A percentile compares a stretch with the other conserved stretches of the same genome.
Evolutionary conservation across 2,888 invertebrate genomes (phyloP).

Genomic region (Melanostoma scalare): DNA sequence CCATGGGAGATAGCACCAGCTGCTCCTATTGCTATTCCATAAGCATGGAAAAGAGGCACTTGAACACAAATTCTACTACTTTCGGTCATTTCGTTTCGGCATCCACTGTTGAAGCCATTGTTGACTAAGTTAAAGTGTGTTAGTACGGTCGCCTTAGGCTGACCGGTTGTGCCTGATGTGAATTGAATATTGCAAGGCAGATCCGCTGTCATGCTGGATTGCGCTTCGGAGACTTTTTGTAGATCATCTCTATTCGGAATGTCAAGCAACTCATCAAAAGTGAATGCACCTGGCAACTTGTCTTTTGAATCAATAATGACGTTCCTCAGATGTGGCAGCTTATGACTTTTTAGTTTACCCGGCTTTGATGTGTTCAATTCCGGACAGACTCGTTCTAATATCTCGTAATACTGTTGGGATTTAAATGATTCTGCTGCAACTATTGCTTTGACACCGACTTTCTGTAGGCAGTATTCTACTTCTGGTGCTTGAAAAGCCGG

Average conservation of each 20-base stretch:
- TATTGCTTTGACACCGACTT: slow-evolving; percentile 86
- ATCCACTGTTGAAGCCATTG: slow-evolving; percentile 86
- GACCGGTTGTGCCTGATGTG: slow-evolving; percentile 89
- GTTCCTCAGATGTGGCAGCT: slow-evolving; percentile 82
- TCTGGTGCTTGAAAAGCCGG: slow-evolving; percentile 87
- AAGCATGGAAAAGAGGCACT: slow-evolving; percentile 90
- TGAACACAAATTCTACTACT: slow-evolving; percentile 83
- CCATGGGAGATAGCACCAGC: slow-evolving; percentile 84
- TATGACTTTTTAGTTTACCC: slow-evolving; percentile 81
- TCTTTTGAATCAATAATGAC: slow-evolving; percentile 83
- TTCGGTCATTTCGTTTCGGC: slow-evolving; percentile 79
- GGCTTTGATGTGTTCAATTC: slow-evolving; percentile 81
- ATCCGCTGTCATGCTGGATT: slow-evolving; percentile 85
- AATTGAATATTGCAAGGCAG: slow-evolving; percentile 89
- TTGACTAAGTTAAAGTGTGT: slow-evolving; percentile 88
- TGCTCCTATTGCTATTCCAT: slow-evolving; percentile 86
- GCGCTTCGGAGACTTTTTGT: slow-evolving; percentile 76
- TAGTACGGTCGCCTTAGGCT: slow-evolving; percentile 87
- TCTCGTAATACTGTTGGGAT: slow-evolving; percentile 86
- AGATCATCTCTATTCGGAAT: slow-evolving; percentile 74
- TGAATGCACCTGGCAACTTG: slow-evolving; percentile 81
- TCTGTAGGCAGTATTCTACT: slow-evolving; percentile 86
- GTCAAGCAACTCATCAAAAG: slow-evolving; percentile 79
- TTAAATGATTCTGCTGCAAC: slow-evolving; percentile 85
- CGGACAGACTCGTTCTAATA: slow-evolving; percentile 84